Base-by-base conservation (phyloP, 1,140 invertebrate species). In the Calephelis virginiensis region DNA sequence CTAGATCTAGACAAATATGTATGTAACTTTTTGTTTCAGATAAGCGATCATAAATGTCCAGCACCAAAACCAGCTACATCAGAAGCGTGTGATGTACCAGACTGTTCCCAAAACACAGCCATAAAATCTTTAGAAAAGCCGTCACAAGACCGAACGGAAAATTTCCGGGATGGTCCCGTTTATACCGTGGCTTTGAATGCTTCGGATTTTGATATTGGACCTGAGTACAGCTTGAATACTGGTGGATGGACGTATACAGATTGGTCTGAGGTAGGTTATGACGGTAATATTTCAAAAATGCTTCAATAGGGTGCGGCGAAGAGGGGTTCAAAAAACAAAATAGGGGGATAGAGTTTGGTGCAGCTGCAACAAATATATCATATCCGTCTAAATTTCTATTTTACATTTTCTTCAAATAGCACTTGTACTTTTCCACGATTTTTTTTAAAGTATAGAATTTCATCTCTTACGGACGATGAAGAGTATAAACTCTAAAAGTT, bases 31-130 rank as follows among this genome's bases (percentile, higher is more conserved):
- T 68, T 56, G 66, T 77, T 72, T 50, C 70, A 91, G 89, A 80
- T 91, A 9, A 91, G 80, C 53, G 89, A 91, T 60, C 74, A 76
- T 60, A 89, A 88, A 69, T 91, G 89, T 69, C 79, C 79, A 8
- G 63, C 70, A 6, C 81, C 78, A 14, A 91, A 85, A 61, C 89
- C 86, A n/a, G 5, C 69, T 0, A 82, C 80, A 5, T 77, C 68
- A 37, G 85, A 89, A 68, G 62, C 63, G n/a, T 91, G 89, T 67
- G 74, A 84, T 47, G 80, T 89, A 37, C 85, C 86, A 11, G 72
- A 82, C 46, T 91, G 89, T 63, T 59, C 69, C 7, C 50, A 68
- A 47, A 74, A 48, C 47, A 61, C 71, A 11, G 75, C 68, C 3
- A 73, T 81, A 0, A 68, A 74, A 60, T 73, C 79, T 17, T 68